These are phyloP conservation scores for Deilephila porcellus DNA, from an alignment of 2,888 invertebrate genomes.

Conservation along the genomic window DNA sequence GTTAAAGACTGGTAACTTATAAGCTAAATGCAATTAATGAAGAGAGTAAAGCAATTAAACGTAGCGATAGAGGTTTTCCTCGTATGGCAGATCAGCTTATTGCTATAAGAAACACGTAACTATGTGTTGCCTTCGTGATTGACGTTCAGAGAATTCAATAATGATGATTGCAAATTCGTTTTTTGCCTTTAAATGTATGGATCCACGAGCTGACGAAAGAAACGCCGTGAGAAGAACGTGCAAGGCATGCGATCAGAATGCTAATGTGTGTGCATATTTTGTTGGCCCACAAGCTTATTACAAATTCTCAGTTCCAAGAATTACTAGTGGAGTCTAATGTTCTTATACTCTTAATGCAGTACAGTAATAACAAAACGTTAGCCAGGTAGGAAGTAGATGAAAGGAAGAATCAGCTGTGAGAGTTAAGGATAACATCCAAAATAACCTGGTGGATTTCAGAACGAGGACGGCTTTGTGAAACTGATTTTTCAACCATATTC, in stretches of 20 bases:
- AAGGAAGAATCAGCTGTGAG: background rate
- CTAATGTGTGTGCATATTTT: constrained; percentile 10
- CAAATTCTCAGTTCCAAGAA: background rate
- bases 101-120: background rate
- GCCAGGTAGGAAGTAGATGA: background rate
- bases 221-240: constrained; percentile 25
- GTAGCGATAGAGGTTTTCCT: background rate
- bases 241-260: background rate
- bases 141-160: constrained; percentile 22
- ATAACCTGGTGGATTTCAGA: background rate
- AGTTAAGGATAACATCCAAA: background rate
- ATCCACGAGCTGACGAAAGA: constrained; percentile 19
- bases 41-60: background rate
- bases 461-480: background rate
- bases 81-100: background rate
- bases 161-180: constrained; percentile 18
- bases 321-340: background rate
- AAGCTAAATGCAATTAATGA: background rate
- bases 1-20: background rate
- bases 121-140: constrained; percentile 12
- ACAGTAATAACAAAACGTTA: background rate
- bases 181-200: constrained; percentile 2
- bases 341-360: background rate
- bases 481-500: background rate
- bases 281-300: background rate